phyloP scores from a whole-genome alignment of 2,797 vertebrate genomes.

The Valencia hispanica region DNA sequence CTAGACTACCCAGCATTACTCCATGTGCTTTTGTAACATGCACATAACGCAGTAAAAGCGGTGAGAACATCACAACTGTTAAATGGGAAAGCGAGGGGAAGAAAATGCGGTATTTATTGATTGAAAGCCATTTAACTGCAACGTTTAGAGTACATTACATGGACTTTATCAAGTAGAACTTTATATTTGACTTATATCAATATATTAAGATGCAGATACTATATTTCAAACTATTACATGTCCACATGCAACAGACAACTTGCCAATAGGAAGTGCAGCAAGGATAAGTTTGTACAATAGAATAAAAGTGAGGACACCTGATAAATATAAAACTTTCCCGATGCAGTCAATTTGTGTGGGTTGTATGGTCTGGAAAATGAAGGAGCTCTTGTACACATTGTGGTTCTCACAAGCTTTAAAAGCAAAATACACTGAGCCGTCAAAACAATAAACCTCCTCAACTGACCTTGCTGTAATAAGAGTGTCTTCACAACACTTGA shows the following conservation, averaged over 20 bases:
- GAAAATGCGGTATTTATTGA: not conserved
- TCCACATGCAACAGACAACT: not conserved
- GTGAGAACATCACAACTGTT: not conserved
- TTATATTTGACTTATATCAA: not conserved
- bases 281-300: not conserved
- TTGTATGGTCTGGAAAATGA: not conserved
- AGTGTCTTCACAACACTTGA: not conserved
- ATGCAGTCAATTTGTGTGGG: not conserved
- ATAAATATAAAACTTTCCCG: not conserved
- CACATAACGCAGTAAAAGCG: no score
- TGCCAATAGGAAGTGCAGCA: not conserved
- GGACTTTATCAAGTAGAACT: no score
- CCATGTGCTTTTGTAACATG: not conserved
- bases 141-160: not conserved
- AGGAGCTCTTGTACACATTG: not conserved
- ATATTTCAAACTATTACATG: not conserved
- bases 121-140: not conserved
- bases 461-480: not conserved
- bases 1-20: not conserved
- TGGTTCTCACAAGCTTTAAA: not conserved
- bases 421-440: not conserved
- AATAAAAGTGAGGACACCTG: not conserved
- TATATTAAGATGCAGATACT: not conserved
- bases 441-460: not conserved
- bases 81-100: not conserved